Evolutionary conservation across 2,888 invertebrate genomes (phyloP).

Genomic region (Diplazon laetatorius): DNA sequence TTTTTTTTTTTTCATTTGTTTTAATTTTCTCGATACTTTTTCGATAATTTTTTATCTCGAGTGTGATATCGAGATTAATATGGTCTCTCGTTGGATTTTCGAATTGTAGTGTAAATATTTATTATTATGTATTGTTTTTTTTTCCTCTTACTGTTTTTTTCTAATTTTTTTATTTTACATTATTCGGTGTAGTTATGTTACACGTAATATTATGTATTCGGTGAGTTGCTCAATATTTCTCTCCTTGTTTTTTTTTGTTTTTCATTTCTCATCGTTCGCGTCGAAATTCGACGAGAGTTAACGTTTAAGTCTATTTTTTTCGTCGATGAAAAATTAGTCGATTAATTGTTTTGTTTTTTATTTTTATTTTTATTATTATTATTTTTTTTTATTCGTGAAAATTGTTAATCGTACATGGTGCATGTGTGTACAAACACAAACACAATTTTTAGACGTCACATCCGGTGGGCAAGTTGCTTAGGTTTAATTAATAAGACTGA

Average conservation of each 20-base stretch:
- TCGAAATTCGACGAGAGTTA: no score
- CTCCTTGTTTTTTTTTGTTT: neutral
- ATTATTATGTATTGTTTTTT: no score
- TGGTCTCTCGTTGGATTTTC: slow-evolving; percentile 7
- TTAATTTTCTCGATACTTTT: no score
- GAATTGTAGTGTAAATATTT: slow-evolving; percentile 56
- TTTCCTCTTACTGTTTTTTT: no score
- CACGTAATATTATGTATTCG: slow-evolving; percentile 3
- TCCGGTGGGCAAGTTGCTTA: slow-evolving; percentile 39
- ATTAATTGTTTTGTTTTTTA: neutral
- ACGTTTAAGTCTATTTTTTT: neutral
- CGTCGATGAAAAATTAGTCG: neutral
- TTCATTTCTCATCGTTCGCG: no score
- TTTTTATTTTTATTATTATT: neutral
- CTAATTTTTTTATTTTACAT: slow-evolving; percentile 20
- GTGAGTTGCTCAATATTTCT: slow-evolving; percentile 49
- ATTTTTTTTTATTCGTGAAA: neutral
- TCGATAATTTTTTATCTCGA: neutral
- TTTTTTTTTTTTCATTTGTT: neutral
- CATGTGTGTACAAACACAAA: no score
- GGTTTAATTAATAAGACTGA: slow-evolving; percentile 59
- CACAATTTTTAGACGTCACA: slow-evolving; percentile 7
- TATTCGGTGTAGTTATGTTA: slow-evolving; percentile 3
- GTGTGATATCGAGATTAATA: neutral
- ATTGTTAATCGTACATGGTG: neutral